Evolutionary conservation across 2,888 invertebrate genomes (phyloP).

Genomic region (Dendrolimus houi): DNA sequence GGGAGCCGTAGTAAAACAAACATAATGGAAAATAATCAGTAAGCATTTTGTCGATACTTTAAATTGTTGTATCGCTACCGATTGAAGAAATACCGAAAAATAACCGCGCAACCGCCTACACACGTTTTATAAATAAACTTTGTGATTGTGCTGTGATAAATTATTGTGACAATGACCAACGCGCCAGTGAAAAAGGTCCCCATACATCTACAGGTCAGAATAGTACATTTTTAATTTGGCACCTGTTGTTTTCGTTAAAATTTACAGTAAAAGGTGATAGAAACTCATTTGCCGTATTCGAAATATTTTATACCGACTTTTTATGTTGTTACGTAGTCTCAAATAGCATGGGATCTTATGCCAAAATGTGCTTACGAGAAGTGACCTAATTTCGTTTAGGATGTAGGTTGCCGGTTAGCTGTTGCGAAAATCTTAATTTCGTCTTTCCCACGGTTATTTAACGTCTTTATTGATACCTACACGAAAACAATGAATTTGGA

Average conservation of each 20-base stretch:
- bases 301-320: neutral
- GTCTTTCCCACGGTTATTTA: neutral
- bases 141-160: conserved; percentile 54
- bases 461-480: neutral
- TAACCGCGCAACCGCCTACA: conserved; percentile 46
- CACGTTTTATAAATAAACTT: conserved; percentile 53
- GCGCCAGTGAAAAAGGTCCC: conserved; percentile 96
- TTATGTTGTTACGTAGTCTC: neutral
- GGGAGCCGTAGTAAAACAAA: conserved; percentile 51
- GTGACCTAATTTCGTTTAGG: conserved; percentile 32
- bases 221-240: conserved; percentile 11
- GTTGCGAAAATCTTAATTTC: conserved; percentile 5
- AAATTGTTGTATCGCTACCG: conserved; percentile 13
- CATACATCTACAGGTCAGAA: conserved; percentile 91
- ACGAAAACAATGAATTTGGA: neutral
- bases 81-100: conserved; percentile 29
- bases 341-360: conserved; percentile 5
- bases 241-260: conserved; percentile 50
- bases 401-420: conserved; percentile 4
- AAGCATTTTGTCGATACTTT: conserved; percentile 39
- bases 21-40: conserved; percentile 52
- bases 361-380: conserved; percentile 16
- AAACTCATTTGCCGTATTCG: conserved; percentile 1
- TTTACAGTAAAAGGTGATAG: conserved; percentile 17
- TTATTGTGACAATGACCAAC: conserved; percentile 70